Conservation (phyloP, 2,797 vertebrate species). For the Pseudochromis fuscus region DNA sequence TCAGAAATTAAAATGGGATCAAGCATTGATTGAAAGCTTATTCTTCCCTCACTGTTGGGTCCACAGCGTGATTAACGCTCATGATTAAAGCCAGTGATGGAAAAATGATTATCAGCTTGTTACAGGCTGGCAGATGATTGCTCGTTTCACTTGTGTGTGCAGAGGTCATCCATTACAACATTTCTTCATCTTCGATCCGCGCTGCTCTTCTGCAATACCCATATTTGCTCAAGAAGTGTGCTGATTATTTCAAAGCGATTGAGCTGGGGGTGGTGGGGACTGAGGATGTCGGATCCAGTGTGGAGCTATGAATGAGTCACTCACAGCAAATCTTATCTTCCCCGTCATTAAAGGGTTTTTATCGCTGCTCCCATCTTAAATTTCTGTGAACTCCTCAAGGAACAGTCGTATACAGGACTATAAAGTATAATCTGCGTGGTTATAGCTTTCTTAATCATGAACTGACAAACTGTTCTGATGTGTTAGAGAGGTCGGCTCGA, state of each 20-base stretch:
- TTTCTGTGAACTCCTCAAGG: slow-evolving; percentile 81
- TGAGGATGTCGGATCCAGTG: slow-evolving; percentile 55
- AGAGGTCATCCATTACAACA: slow-evolving; percentile 76
- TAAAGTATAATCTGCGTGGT: slow-evolving; percentile 84
- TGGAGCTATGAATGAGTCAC: slow-evolving; percentile 80
- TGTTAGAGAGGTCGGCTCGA: slow-evolving; percentile 37
- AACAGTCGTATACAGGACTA: slow-evolving; percentile 76
- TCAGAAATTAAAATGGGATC: slow-evolving; percentile 47
- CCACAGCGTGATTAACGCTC: slow-evolving; percentile 62
- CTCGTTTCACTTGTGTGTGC: slow-evolving; percentile 55
- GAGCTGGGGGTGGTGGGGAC: neutral
- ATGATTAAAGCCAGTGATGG: slow-evolving; percentile 25
- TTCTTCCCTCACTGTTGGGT: slow-evolving; percentile 1
- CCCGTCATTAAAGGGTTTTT: slow-evolving; percentile 83
- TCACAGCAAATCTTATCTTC: slow-evolving; percentile 85
- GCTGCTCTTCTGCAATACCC: slow-evolving; percentile 65
- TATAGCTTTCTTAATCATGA: slow-evolving; percentile 77
- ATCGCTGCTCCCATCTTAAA: slow-evolving; percentile 79
- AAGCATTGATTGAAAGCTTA: slow-evolving; percentile 28
- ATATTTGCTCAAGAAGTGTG: slow-evolving; percentile 80
- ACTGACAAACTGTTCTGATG: slow-evolving; percentile 71
- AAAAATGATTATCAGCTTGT: slow-evolving; percentile 34
- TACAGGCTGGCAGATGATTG: slow-evolving; percentile 4
- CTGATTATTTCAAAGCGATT: slow-evolving; percentile 74
- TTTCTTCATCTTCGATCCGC: slow-evolving; percentile 68